Evolutionary conservation across 1,140 invertebrate species (phyloP), one percentile per base, ranked within the genome.

Genomic region (Arctopsyche grandis): DNA sequence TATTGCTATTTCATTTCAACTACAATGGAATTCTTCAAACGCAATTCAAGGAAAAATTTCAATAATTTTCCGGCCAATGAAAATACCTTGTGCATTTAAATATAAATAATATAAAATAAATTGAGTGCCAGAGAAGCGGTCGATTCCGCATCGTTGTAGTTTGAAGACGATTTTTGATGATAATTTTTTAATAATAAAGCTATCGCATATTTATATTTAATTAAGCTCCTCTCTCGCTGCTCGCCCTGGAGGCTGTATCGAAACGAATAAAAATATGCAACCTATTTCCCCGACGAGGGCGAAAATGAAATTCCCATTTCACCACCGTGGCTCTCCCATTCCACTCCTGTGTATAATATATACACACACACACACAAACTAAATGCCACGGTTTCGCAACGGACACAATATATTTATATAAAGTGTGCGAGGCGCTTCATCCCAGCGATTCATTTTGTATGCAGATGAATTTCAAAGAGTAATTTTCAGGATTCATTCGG

Each of bases 381-480:
- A 71, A 71, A 38, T 71, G 16, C 26, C 46, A 22, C 69, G 69
- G n/a, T 46, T 71, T 46, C 44, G 69, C 19, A 16, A n/a, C 22
- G 63, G 24, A 71, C 69, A 24, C 71, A 56, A 74, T 52, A 48
- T 52, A 74, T 76, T 44, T 60, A 76, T 76, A 76, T 29, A 63
- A 58, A 63, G 74, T 63, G 24, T 76, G n/a, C 44, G 29, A 38
- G 5, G 19, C 46, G 19, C 16, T 46, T 74, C 71, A 38, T 58
- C 26, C n/a, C 52, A 24, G 63, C 48, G 74, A 76, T 48, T 76
- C 74, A 63, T 76, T 76, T 29, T 76, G 56, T 76, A 76, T 76
- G 74, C 74, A 76, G 56, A 76, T 76, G 74, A 63, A 76, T 76
- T 63, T 76, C 56, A 76, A 63, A 76, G 56, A 19, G 74, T 76